Conservation (phyloP, 2,113 vertebrate genomes). For the Haliaeetus leucogaster region DNA sequence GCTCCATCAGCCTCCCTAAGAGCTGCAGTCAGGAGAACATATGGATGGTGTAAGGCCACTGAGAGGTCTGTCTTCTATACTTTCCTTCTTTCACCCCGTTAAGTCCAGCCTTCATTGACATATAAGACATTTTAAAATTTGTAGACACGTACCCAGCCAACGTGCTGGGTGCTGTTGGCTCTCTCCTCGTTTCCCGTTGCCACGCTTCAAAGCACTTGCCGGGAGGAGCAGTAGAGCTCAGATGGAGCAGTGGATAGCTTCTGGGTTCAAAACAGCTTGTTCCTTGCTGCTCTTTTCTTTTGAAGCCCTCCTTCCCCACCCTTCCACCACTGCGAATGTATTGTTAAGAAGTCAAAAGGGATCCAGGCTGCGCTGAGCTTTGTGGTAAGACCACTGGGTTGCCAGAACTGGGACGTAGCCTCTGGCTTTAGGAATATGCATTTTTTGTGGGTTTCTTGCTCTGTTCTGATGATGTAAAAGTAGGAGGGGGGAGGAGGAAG, state of each 20-base stretch:
- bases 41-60: fast-evolving
- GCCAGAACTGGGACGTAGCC: constrained; percentile 6
- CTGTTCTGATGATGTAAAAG: constrained; percentile 9
- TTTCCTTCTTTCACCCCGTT: neutral
- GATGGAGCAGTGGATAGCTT: neutral
- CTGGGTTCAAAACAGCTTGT: constrained; percentile 2
- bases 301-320: constrained; percentile 16
- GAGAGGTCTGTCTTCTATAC: neutral
- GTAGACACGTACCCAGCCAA: neutral
- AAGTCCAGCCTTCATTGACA: neutral
- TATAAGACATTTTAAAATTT: neutral
- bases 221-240: neutral
- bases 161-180: neutral
- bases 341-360: constrained; percentile 21
- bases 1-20: neutral
- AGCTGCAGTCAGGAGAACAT: neutral
- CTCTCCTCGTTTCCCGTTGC: neutral
- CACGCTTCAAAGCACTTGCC: neutral
- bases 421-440: constrained; percentile 11
- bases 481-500: neutral
- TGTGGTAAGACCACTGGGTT: constrained; percentile 14
- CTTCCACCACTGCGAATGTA: neutral
- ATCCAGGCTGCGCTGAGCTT: neutral
- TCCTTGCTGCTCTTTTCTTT: constrained; percentile 8
- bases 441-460: constrained; percentile 48